phyloP scores from a whole-genome alignment of 2,797 vertebrate genomes.

The Pyrocephalus nanus region DNA sequence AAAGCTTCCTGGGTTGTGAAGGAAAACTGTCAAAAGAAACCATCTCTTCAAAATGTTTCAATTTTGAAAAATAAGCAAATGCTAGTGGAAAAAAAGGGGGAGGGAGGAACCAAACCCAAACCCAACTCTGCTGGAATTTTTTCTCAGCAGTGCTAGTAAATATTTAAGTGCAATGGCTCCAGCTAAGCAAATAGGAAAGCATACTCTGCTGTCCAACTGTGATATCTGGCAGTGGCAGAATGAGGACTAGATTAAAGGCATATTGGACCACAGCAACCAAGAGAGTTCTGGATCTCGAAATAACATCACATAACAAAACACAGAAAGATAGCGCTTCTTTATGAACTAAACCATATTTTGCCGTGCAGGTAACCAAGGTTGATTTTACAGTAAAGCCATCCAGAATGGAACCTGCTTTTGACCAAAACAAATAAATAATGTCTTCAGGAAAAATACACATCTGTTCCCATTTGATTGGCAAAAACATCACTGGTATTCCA shows the following conservation, averaged over 20 bases:
- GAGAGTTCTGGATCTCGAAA: not conserved
- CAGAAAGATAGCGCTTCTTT: not conserved
- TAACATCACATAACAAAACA: not conserved
- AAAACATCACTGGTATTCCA: not conserved
- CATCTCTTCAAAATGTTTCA: not conserved
- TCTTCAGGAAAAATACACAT: not conserved
- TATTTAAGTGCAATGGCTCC: not conserved
- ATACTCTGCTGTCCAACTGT: not conserved
- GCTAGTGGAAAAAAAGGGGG: not conserved
- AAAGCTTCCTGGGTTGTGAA: not conserved
- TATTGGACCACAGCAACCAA: not conserved
- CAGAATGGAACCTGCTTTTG: not conserved
- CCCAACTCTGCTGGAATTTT: not conserved
- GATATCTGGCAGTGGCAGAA: not conserved
- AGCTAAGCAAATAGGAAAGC: constrained; percentile 29
- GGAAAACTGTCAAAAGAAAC: constrained; percentile 38
- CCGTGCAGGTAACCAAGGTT: not conserved
- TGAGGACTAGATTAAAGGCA: not conserved
- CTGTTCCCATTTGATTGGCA: not conserved
- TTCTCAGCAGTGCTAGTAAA: constrained; percentile 2
- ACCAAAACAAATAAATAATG: not conserved
- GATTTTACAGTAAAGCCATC: not conserved
- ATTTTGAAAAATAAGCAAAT: constrained; percentile 38
- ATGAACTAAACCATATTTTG: not conserved
- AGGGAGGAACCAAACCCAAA: not conserved